phyloP scores from a whole-genome alignment of 2,888 invertebrate species.

The Palloptera scutellata region DNA sequence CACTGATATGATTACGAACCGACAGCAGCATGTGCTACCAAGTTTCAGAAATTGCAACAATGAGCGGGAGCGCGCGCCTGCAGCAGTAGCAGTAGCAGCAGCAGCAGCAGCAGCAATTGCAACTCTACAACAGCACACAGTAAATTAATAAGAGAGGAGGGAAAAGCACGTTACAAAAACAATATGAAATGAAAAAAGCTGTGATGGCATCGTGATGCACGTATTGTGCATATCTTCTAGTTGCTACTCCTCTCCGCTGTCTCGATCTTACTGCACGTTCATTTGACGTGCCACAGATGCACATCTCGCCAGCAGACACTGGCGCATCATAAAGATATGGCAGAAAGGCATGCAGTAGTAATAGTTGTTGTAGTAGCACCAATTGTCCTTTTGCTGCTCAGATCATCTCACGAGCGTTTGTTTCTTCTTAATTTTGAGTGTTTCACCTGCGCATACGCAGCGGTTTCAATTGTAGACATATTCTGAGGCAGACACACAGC shows the following conservation, averaged over 20 bases:
- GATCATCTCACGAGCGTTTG: constrained; percentile 6
- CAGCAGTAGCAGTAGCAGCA: not conserved
- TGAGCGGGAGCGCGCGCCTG: constrained; percentile 13
- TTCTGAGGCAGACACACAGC: too few species aligned
- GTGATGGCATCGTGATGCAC: not conserved
- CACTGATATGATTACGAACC: not conserved
- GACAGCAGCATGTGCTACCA: not conserved
- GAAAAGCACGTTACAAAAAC: constrained; percentile 19
- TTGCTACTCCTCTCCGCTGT: constrained; percentile 6
- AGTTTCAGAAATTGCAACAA: constrained; percentile 48
- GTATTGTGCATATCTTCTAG: not conserved
- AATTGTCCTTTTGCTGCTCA: not conserved
- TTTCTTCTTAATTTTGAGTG: constrained; percentile 3
- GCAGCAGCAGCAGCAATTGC: constrained; percentile 12
- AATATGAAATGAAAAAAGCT: not conserved
- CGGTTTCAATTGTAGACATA: constrained; percentile 40
- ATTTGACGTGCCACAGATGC: constrained; percentile 35
- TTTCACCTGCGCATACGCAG: constrained; percentile 55
- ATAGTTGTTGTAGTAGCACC: not conserved
- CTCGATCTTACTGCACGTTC: constrained; percentile 21
- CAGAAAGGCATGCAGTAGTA: constrained; percentile 35
- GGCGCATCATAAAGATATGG: constrained; percentile 25
- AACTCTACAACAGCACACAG: constrained; percentile 1
- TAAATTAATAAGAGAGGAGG: constrained; percentile 21
- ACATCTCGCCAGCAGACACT: constrained; percentile 17